phyloP scores from a whole-genome alignment of 2,797 vertebrate genomes.

The Phalloptychus januarius region DNA sequence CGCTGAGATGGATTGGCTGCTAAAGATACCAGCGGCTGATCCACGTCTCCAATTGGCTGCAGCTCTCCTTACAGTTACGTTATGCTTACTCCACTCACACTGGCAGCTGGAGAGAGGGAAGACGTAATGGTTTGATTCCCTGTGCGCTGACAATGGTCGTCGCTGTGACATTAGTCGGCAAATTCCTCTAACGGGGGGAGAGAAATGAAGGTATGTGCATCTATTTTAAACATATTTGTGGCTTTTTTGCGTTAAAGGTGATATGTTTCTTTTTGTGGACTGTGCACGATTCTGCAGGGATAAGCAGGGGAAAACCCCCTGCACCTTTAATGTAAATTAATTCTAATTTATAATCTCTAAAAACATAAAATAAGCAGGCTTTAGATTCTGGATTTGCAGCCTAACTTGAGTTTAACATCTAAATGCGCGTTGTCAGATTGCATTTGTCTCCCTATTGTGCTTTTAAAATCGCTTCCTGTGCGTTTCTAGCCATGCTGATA shows the following conservation, averaged over 20 bases:
- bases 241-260: not conserved
- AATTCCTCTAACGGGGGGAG: constrained; percentile 72
- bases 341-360: constrained; percentile 17
- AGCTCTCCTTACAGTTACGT: constrained; percentile 74
- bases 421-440: not conserved
- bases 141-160: constrained; percentile 78
- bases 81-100: constrained; percentile 76
- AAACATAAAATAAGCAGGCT: constrained; percentile 29
- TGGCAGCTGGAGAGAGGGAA: constrained; percentile 75
- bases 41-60: constrained; percentile 70
- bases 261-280: constrained; percentile 10
- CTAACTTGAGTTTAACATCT: constrained; percentile 1
- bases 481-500: constrained; percentile 19
- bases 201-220: constrained; percentile 81
- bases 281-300: constrained; percentile 40
- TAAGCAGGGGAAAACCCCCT: constrained; percentile 36
- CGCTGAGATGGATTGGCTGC: constrained; percentile 71
- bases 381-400: constrained; percentile 8
- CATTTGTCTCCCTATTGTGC: constrained; percentile 11
- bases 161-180: constrained; percentile 72
- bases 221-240: not conserved
- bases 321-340: constrained; percentile 24
- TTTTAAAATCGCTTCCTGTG: constrained; percentile 18
- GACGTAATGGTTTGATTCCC: constrained; percentile 84
- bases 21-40: constrained; percentile 68